Base-by-base conservation (phyloP, 2,888 invertebrate genomes). In the Drosophila prolongata region DNA sequence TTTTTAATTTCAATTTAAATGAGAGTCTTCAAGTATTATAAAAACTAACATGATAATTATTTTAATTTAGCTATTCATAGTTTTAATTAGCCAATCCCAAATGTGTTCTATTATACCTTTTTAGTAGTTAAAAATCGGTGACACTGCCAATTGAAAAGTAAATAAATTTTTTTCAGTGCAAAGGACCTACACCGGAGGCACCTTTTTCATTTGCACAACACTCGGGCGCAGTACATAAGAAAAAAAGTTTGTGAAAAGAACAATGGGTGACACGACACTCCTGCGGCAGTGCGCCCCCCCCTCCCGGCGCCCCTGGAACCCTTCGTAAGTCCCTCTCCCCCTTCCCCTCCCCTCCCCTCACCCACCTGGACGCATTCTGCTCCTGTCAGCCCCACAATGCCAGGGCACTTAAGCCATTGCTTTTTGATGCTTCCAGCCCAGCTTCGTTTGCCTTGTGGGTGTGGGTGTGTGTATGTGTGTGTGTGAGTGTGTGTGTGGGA, bases 341-440 rank as follows among this genome's bases (percentile, higher is more conserved):
- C 24, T 24, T 24, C 24, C 4, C 24, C 24, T 24, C 4, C 4
- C 24, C 24, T 4, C 24, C 24, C 47, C 10, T 27, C n/a, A n/a
- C n/a, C n/a, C n/a, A n/a, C n/a, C 16, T 58, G 27, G 56, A 59
- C 61, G 52, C 54, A 59, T 65, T 65, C 87, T 72, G 79, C 53
- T 79, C 78, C 69, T 86, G 88, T 86, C 83, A 85, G 86, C 35
- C 79, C 68, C 79, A 87, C 82, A 82, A 82, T 88, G 80, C 83
- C 67, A 47, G 58, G 86, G 84, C 89, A 83, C 83, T 83, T 88
- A 83, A 83, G 84, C 83, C 87, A 83, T 73, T 88, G 83, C 88
- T 86, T 83, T 83, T 71, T 83, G 83, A 83, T 83, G 87, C 83
- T 55, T 62, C 62, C 68, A 67, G 65, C 44, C 65, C 67, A 2